Conservation (phyloP, 1,140 invertebrate species). For the Augochlora pura region DNA sequence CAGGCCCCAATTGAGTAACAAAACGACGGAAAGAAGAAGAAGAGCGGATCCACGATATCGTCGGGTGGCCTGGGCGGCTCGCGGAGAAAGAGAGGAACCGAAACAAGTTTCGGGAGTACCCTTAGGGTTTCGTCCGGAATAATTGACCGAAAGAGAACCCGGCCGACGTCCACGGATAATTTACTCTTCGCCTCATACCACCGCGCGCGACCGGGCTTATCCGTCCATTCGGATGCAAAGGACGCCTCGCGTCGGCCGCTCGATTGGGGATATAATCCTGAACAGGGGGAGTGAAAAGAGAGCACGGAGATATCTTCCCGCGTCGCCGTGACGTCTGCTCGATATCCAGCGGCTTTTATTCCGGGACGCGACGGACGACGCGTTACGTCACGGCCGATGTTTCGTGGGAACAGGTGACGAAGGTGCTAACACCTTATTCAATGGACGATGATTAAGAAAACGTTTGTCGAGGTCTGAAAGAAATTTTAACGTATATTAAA, state of each 20-base stretch:
- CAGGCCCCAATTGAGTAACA: conserved; percentile 14
- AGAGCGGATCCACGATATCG: conserved; percentile 39
- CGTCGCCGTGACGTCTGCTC: not conserved
- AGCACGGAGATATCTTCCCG: not conserved
- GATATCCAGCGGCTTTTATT: not conserved
- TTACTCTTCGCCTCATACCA: conserved; percentile 41
- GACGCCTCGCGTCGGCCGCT: not conserved
- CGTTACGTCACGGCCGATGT: no score
- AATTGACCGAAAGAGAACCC: conserved; percentile 51
- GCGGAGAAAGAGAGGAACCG: conserved; percentile 48
- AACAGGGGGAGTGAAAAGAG: not conserved
- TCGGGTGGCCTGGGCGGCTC: conserved; percentile 25
- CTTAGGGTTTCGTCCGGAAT: conserved; percentile 56
- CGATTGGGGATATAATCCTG: conserved; percentile 13
- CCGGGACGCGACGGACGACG: not conserved
- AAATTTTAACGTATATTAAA: no score
- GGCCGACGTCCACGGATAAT: conserved; percentile 47
- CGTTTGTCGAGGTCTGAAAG: no score
- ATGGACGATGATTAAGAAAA: no score
- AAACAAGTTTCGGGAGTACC: conserved; percentile 62
- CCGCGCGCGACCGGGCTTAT: conserved; percentile 32
- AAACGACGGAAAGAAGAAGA: conserved; percentile 35
- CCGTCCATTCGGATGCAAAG: conserved; percentile 56
- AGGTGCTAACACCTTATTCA: no score
- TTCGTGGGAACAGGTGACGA: not conserved